These are phyloP conservation scores for Euplexia lucipara DNA, from an alignment of 2,888 invertebrate genomes.

Conservation along the genomic window DNA sequence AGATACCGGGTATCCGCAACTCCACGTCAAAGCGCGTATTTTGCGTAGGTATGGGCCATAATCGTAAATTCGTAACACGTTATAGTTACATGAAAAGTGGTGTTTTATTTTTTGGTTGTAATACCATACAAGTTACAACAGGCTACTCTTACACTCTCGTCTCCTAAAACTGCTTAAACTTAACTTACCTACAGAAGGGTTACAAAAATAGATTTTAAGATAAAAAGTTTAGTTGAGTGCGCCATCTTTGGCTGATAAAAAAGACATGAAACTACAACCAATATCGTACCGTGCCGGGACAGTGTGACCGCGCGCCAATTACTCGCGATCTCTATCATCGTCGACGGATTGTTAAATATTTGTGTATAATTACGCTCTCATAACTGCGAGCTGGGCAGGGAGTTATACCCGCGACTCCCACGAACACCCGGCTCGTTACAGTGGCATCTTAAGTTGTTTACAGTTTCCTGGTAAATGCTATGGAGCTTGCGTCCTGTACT, in stretches of 20 bases:
- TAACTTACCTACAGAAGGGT: too few relatives aligned
- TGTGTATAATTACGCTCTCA: conserved; percentile 56
- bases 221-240: background rate
- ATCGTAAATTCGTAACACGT: too few relatives aligned
- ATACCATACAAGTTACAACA: too few relatives aligned
- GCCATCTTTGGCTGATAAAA: background rate
- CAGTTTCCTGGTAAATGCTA: conserved; percentile 45
- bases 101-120: too few relatives aligned
- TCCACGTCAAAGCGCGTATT: too few relatives aligned
- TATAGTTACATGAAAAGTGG: too few relatives aligned
- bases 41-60: too few relatives aligned
- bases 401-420: conserved; percentile 31
- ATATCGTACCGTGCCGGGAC: background rate
- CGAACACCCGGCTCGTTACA: conserved; percentile 29
- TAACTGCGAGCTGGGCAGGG: conserved; percentile 28
- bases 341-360: conserved; percentile 49
- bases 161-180: too few relatives aligned
- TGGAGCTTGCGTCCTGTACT: background rate
- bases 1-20: too few relatives aligned
- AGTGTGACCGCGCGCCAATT: conserved; percentile 20
- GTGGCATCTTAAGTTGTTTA: conserved; percentile 44
- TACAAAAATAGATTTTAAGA: background rate
- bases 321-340: conserved; percentile 45
- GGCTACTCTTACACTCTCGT: too few relatives aligned
- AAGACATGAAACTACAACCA: too few relatives aligned